These are phyloP conservation scores for Scartelaos histophorus DNA, from an alignment of 2,113 vertebrate species.

Conservation along the genomic window DNA sequence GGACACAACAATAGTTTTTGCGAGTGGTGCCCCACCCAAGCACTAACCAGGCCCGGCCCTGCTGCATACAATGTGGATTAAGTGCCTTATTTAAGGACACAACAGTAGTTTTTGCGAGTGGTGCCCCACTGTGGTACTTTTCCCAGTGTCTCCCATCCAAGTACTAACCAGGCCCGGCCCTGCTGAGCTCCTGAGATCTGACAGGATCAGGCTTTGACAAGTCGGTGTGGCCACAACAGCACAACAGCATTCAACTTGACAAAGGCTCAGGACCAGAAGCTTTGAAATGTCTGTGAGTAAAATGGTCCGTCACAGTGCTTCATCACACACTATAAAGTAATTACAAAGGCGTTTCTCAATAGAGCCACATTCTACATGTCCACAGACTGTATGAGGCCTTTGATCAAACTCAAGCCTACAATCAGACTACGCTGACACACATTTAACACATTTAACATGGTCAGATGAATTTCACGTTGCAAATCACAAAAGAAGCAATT, in stretches of 20 bases:
- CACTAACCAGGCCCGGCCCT: no score
- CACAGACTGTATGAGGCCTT: conserved; percentile 39
- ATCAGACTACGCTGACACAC: neutral
- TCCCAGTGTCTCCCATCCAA: no score
- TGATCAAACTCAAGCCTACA: conserved; percentile 27
- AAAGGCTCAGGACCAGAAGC: conserved; percentile 18
- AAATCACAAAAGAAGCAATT: conserved; percentile 51
- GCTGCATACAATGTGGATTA: no score
- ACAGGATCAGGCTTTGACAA: no score
- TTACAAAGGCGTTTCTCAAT: conserved; percentile 23
- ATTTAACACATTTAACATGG: conserved; percentile 42
- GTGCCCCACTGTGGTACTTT: no score
- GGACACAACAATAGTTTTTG: no score
- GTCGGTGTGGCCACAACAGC: no score
- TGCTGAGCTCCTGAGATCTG: no score
- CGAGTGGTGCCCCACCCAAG: no score
- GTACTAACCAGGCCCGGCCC: no score
- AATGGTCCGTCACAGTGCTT: conserved; percentile 18
- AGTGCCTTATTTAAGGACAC: no score
- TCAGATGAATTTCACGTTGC: conserved; percentile 34
- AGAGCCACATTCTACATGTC: conserved; percentile 29
- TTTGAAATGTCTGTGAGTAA: conserved; percentile 12
- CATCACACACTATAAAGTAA: conserved; percentile 19
- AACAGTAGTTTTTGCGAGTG: no score
- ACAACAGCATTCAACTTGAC: neutral